phyloP scores from a whole-genome alignment of 2,113 vertebrate genomes.

The Leptosomus discolor region DNA sequence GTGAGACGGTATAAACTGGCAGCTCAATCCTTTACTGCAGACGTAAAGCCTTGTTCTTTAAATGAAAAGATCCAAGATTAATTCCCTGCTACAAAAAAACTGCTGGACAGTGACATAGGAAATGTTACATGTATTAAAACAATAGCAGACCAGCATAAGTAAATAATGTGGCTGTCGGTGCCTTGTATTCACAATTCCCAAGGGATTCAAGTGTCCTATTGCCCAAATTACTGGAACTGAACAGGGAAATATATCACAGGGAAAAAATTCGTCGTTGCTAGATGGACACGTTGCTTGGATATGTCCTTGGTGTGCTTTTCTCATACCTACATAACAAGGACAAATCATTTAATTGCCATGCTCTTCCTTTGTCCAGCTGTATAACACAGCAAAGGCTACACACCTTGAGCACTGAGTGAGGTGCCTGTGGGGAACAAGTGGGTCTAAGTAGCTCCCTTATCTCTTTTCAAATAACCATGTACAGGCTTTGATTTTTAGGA shows the following conservation, averaged over 20 bases:
- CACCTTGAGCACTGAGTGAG: background rate
- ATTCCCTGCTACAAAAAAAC: background rate
- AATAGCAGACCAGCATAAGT: background rate
- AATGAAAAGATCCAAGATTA: background rate
- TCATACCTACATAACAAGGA: background rate
- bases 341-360: background rate
- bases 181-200: background rate
- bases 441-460: background rate
- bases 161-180: background rate
- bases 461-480: background rate
- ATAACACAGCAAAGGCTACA: rapidly evolving
- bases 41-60: background rate
- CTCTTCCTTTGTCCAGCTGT: background rate
- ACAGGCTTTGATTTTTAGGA: background rate
- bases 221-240: background rate
- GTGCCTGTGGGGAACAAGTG: background rate
- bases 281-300: background rate
- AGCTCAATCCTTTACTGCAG: background rate
- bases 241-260: background rate
- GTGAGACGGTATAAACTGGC: background rate
- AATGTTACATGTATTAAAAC: background rate
- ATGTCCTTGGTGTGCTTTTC: background rate
- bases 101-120: background rate
- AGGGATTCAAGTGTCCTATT: background rate
- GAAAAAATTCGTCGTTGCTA: too few relatives aligned